phyloP scores from a whole-genome alignment of 2,113 vertebrate species.

The Corydoras maculifer region DNA sequence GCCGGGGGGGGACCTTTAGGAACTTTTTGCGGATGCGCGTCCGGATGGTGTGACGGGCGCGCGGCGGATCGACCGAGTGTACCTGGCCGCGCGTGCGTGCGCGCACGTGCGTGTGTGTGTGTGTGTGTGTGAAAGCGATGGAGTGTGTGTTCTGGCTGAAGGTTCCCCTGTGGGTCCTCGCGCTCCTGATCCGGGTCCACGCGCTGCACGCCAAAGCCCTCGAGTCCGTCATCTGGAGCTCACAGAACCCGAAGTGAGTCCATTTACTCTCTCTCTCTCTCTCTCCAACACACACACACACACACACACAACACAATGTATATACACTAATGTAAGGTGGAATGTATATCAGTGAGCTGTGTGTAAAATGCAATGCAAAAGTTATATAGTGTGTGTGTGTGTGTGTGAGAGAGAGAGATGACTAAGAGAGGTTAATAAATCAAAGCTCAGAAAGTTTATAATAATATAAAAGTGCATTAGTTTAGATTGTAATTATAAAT shows the following conservation, averaged over 20 bases:
- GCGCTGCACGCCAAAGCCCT: conserved; percentile 48
- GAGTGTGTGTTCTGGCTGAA: conserved; percentile 43
- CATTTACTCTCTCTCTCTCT: background rate
- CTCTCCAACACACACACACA: no score
- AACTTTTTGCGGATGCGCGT: background rate
- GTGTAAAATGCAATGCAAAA: background rate
- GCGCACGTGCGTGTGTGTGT: conserved; percentile 10
- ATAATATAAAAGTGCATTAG: no score
- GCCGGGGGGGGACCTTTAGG: background rate
- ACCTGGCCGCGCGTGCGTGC: background rate
- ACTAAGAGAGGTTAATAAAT: no score
- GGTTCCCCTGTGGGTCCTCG: conserved; percentile 48
- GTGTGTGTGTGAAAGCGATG: conserved; percentile 33
- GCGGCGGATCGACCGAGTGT: background rate
- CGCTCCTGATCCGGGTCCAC: conserved; percentile 40
- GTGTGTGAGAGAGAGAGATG: background rate
- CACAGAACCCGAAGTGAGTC: conserved; percentile 50
- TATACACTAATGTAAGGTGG: no score
- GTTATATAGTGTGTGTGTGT: background rate
- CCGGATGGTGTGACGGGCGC: conserved; percentile 3
- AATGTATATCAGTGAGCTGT: background rate
- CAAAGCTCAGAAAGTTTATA: no score
- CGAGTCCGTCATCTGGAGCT: conserved; percentile 50
- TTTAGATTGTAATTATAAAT: no score
- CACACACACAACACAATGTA: no score